phyloP scores from a whole-genome alignment of 2,888 invertebrate species.

The Anodontia alba region DNA sequence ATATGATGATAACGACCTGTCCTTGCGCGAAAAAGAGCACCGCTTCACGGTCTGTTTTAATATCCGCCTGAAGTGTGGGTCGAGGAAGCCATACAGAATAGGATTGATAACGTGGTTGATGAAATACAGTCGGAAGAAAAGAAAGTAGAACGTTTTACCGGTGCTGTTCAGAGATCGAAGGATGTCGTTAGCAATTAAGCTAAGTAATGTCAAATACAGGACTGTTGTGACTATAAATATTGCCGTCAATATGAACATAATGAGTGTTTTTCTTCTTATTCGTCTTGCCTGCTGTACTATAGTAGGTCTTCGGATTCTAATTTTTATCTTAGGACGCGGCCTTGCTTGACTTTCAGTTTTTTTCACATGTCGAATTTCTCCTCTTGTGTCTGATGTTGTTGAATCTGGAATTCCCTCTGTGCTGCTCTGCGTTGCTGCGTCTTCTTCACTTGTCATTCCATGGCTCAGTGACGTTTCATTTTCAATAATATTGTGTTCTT shows the following conservation, averaged over 20 bases:
- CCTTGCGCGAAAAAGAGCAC: background rate
- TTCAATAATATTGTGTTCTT: too few relatives aligned
- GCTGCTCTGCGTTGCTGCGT: background rate
- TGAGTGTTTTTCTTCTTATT: constrained; percentile 42
- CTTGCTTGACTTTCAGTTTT: background rate
- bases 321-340: background rate
- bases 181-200: constrained; percentile 43
- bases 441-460: background rate
- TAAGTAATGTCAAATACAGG: constrained; percentile 42
- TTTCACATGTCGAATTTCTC: background rate
- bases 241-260: constrained; percentile 46
- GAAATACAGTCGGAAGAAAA: constrained; percentile 56
- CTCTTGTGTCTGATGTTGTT: background rate
- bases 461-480: background rate
- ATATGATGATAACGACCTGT: too few relatives aligned
- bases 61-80: constrained; percentile 45
- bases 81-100: constrained; percentile 48
- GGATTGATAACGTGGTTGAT: constrained; percentile 59
- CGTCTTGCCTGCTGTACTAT: background rate
- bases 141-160: constrained; percentile 43
- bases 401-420: background rate
- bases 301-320: background rate
- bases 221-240: constrained; percentile 48
- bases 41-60: constrained; percentile 10
- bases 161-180: constrained; percentile 22